These are phyloP conservation scores for Drosophila histrio DNA, from an alignment of 2,888 invertebrate genomes.

Conservation along the genomic window DNA sequence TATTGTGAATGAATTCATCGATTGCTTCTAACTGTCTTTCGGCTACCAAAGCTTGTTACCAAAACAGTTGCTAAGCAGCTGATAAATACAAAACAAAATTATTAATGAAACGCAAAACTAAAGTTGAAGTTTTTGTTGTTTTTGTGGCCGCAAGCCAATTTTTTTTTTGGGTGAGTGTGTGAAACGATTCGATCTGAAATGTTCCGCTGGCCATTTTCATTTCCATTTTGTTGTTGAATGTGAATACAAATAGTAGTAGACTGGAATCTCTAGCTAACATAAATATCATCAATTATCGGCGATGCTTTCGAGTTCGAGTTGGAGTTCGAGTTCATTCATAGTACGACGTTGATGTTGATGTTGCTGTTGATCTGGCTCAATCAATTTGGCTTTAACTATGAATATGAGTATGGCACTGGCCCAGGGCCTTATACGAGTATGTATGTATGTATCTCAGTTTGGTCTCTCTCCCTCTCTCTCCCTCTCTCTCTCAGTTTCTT, in stretches of 20 bases:
- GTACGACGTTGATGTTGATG: conserved; percentile 31
- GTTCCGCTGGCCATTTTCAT: conserved; percentile 55
- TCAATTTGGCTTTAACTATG: conserved; percentile 69
- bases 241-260: conserved; percentile 37
- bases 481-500: conserved; percentile 5
- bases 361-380: conserved; percentile 66
- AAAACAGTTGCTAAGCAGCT: conserved; percentile 16
- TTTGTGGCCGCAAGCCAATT: conserved; percentile 46
- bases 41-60: conserved; percentile 43
- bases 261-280: conserved; percentile 29
- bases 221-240: conserved; percentile 14
- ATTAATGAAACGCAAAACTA: conserved; percentile 60
- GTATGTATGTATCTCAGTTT: conserved; percentile 5
- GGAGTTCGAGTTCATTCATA: conserved; percentile 62
- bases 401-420: conserved; percentile 13
- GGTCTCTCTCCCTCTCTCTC: too few relatives aligned
- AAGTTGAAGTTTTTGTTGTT: conserved; percentile 9
- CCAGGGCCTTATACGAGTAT: conserved; percentile 39
- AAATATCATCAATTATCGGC: conserved; percentile 73
- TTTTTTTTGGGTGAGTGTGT: conserved; percentile 65
- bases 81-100: conserved; percentile 43
- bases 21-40: conserved; percentile 60
- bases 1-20: conserved; percentile 62
- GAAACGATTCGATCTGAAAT: conserved; percentile 56
- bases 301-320: conserved; percentile 43